phyloP scores from a whole-genome alignment of 2,797 vertebrate genomes.

The Microctenopoma stevenorrisi region DNA sequence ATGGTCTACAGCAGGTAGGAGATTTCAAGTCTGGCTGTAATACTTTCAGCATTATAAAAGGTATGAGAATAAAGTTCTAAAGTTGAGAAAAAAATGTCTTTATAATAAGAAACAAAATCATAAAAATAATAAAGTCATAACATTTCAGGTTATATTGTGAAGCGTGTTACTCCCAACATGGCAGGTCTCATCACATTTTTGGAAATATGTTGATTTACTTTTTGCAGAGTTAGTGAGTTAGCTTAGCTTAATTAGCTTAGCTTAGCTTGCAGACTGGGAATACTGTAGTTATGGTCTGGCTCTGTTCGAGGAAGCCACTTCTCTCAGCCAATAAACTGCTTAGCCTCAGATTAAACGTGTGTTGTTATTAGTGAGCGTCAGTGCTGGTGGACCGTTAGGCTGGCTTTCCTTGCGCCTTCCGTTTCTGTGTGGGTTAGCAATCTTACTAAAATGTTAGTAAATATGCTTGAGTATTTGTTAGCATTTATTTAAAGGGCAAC shows the following conservation, averaged over 20 bases:
- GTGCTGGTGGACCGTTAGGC: neutral
- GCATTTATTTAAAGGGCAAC: too few species aligned
- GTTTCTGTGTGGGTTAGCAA: too few species aligned
- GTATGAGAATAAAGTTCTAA: neutral
- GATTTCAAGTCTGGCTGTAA: neutral
- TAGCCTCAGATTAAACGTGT: too few species aligned
- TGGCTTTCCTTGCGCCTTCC: neutral
- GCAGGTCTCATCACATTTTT: neutral
- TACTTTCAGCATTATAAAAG: neutral
- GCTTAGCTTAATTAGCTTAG: slow-evolving; percentile 35
- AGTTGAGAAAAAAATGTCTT: neutral
- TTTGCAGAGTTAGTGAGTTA: neutral
- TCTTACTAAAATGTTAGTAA: too few species aligned
- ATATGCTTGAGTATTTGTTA: too few species aligned
- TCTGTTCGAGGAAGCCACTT: neutral
- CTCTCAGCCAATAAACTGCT: neutral
- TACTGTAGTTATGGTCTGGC: too few species aligned
- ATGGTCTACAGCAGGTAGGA: neutral
- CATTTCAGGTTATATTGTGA: slow-evolving; percentile 2
- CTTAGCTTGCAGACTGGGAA: slow-evolving; percentile 5
- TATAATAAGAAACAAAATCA: neutral
- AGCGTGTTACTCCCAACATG: neutral
- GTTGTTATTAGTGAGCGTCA: neutral
- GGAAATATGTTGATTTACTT: neutral
- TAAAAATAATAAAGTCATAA: neutral